Percentiles rank a stretch among this genome's conserved stretches.
Evolutionary conservation across 2,113 vertebrate genomes (phyloP).

Genomic region (Toxotes jaculatrix): DNA sequence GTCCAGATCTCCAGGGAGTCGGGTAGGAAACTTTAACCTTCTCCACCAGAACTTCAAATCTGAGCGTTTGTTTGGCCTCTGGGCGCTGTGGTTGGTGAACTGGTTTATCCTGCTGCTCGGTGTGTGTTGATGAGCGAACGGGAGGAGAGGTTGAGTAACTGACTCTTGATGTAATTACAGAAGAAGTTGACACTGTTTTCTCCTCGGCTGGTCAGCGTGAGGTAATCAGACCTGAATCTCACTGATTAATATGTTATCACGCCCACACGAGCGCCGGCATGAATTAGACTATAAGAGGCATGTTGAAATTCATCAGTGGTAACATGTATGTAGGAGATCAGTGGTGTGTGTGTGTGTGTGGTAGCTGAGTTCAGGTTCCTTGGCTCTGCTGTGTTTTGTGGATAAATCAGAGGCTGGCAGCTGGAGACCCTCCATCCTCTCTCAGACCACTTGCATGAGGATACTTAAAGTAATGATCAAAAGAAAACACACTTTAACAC

Average conservation of each 20-base stretch:
- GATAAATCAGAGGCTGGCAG: background rate
- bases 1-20: slow-evolving; percentile 94
- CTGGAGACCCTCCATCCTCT: too few relatives aligned
- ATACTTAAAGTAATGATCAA: too few relatives aligned
- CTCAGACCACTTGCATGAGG: too few relatives aligned
- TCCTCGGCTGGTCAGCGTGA: slow-evolving; percentile 34
- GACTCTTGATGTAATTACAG: slow-evolving; percentile 58
- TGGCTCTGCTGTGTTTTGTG: background rate
- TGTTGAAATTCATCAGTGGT: slow-evolving; percentile 53
- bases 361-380: background rate
- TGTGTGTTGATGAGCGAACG: slow-evolving; percentile 2
- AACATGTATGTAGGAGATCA: slow-evolving; percentile 53
- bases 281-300: slow-evolving; percentile 55
- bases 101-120: background rate
- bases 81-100: background rate
- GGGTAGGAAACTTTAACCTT: slow-evolving; percentile 46
- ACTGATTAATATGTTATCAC: slow-evolving; percentile 66
- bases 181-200: slow-evolving; percentile 1
- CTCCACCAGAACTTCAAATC: background rate
- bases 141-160: slow-evolving; percentile 45
- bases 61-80: background rate
- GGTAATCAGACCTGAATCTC: slow-evolving; percentile 30
- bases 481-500: too few relatives aligned
- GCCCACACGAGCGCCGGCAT: slow-evolving; percentile 40
- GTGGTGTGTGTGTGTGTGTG: slow-evolving; percentile 6